Percentiles rank a stretch among this genome's conserved stretches.
These are phyloP conservation scores for Drosophila maculinotata DNA, from an alignment of 2,888 invertebrate species.

Conservation along the genomic window DNA sequence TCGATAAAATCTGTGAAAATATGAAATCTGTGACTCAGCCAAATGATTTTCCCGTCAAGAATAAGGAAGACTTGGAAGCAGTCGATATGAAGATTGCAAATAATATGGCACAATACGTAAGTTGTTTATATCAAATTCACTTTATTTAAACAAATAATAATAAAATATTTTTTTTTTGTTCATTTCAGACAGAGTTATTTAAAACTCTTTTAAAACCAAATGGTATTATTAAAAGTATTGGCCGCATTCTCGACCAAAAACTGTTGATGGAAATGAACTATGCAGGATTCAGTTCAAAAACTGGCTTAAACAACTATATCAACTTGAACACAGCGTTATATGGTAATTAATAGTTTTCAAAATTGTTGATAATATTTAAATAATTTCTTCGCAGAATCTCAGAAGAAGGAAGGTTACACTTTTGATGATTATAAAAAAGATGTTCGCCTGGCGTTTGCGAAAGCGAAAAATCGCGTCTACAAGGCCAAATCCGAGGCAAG, in stretches of 20 bases:
- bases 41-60: conserved; percentile 46
- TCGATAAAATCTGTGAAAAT: conserved; percentile 47
- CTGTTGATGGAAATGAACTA: conserved; percentile 10
- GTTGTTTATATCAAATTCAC: not conserved
- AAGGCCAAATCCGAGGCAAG: conserved; percentile 20
- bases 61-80: conserved; percentile 30
- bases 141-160: not conserved
- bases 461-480: conserved; percentile 10
- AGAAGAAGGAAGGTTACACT: not conserved
- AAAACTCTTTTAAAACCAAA: conserved; percentile 3
- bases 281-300: conserved; percentile 2
- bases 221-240: conserved; percentile 8
- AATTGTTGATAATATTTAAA: no score
- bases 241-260: conserved; percentile 7
- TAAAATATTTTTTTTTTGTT: not conserved
- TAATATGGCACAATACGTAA: conserved; percentile 46
- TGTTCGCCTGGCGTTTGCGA: conserved; percentile 4
- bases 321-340: conserved; percentile 6
- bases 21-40: conserved; percentile 15
- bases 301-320: conserved; percentile 2
- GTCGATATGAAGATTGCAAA: conserved; percentile 45
- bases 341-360: not conserved
- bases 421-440: conserved; percentile 11
- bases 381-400: no score
- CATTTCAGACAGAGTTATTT: not conserved